phyloP scores from a whole-genome alignment of 2,113 vertebrate genomes.

The Eptatretus burgeri region DNA sequence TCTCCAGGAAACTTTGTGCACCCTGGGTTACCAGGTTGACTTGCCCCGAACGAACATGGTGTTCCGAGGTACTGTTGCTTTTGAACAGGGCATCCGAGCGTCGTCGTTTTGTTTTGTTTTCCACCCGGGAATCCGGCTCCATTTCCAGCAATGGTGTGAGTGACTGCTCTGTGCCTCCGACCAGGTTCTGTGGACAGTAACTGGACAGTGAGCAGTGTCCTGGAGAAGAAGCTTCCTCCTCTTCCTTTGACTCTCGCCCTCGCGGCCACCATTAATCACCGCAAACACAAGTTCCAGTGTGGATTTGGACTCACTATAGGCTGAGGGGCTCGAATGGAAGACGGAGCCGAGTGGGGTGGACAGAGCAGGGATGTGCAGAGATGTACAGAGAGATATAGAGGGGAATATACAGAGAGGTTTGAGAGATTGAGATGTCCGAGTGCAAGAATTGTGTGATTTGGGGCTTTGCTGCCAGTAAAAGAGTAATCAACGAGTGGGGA shows the following conservation, averaged over 20 bases:
- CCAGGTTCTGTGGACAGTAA: conserved; percentile 66
- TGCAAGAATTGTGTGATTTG: no score
- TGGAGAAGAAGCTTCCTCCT: conserved; percentile 63
- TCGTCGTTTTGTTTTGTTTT: neutral
- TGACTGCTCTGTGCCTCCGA: neutral
- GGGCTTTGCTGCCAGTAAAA: no score
- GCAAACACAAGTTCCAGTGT: conserved; percentile 61
- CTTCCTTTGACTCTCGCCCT: conserved; percentile 63
- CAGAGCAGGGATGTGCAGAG: no score
- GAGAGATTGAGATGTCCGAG: no score
- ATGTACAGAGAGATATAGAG: no score
- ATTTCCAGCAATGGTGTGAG: neutral
- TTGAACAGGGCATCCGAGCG: conserved; percentile 4
- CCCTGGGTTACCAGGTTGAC: conserved; percentile 71
- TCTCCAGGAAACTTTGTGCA: conserved; percentile 64
- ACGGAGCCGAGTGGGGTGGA: no score
- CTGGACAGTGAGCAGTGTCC: conserved; percentile 58
- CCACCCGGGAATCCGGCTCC: neutral
- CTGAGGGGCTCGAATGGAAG: conserved; percentile 13
- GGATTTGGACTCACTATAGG: conserved; percentile 64
- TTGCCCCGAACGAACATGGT: conserved; percentile 57
- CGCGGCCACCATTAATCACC: conserved; percentile 70
- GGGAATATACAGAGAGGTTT: no score
- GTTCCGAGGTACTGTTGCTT: conserved; percentile 26
- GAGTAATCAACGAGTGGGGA: no score